Percentiles rank a stretch among this genome's conserved stretches.
phyloP scores from a whole-genome alignment of 1,140 invertebrate species.

The Drosophila albomicans region DNA sequence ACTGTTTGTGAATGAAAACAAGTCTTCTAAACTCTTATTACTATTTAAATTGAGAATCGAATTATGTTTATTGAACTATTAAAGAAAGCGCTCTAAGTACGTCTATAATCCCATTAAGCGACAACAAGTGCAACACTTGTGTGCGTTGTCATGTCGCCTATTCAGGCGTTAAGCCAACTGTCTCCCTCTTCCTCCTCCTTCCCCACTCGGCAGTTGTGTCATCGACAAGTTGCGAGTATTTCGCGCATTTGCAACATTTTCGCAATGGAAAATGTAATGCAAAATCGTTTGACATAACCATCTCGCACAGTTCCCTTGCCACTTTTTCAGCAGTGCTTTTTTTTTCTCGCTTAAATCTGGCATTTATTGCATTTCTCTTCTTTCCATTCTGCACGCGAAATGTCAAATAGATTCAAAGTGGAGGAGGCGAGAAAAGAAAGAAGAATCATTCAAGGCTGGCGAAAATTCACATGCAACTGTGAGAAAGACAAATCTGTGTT shows the following conservation, averaged over 20 bases:
- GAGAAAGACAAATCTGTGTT: constrained; percentile 36
- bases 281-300: constrained; percentile 68
- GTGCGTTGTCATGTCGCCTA: constrained; percentile 31
- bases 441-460: constrained; percentile 16
- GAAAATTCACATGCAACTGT: constrained; percentile 68
- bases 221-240: constrained; percentile 39
- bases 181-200: no score
- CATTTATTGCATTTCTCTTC: constrained; percentile 78
- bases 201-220: neutral
- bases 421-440: neutral
- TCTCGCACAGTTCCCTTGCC: neutral
- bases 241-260: constrained; percentile 65
- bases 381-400: constrained; percentile 35
- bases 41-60: neutral
- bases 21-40: neutral
- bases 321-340: constrained; percentile 15
- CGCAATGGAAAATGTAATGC: constrained; percentile 56
- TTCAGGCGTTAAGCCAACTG: constrained; percentile 28
- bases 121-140: constrained; percentile 7
- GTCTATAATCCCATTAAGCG: constrained; percentile 19
- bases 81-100: neutral
- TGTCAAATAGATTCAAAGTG: constrained; percentile 38
- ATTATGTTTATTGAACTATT: neutral
- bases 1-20: constrained; percentile 38
- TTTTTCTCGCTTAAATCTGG: constrained; percentile 46